phyloP scores from a whole-genome alignment of 2,113 vertebrate species.

The Eublepharis macularius region DNA sequence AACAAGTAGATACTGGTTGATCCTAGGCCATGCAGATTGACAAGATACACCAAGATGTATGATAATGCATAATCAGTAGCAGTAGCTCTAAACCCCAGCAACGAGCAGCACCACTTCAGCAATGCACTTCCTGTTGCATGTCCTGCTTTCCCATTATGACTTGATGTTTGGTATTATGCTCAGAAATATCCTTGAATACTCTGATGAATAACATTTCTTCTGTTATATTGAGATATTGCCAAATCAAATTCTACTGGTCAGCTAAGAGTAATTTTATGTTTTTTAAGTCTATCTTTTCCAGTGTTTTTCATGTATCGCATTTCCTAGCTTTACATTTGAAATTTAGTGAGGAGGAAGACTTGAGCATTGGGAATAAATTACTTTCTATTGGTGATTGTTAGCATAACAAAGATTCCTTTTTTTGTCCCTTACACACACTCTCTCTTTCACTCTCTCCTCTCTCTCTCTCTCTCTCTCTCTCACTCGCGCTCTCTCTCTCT shows the following conservation, averaged over 20 bases:
- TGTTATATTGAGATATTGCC: neutral
- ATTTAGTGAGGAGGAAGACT: neutral
- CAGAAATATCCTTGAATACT: neutral
- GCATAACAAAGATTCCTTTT: neutral
- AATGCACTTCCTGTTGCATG: neutral
- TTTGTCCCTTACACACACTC: neutral
- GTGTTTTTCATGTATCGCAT: neutral
- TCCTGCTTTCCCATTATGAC: neutral
- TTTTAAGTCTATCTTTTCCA: neutral
- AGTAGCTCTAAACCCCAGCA: neutral
- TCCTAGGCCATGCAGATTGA: neutral
- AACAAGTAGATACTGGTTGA: neutral
- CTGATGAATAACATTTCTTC: neutral
- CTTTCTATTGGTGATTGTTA: rapidly evolving
- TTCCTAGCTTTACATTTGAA: neutral
- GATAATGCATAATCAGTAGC: neutral
- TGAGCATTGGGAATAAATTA: neutral
- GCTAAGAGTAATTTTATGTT: conserved; percentile 18
- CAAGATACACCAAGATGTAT: neutral
- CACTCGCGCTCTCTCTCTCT: neutral
- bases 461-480: no score
- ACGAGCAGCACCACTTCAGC: neutral
- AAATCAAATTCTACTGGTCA: conserved; percentile 7
- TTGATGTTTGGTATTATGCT: neutral
- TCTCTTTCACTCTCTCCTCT: no score